Evolutionary conservation across 2,113 vertebrate genomes (phyloP), one percentile per base, ranked within the genome.

Genomic region (Pimephales promelas): DNA sequence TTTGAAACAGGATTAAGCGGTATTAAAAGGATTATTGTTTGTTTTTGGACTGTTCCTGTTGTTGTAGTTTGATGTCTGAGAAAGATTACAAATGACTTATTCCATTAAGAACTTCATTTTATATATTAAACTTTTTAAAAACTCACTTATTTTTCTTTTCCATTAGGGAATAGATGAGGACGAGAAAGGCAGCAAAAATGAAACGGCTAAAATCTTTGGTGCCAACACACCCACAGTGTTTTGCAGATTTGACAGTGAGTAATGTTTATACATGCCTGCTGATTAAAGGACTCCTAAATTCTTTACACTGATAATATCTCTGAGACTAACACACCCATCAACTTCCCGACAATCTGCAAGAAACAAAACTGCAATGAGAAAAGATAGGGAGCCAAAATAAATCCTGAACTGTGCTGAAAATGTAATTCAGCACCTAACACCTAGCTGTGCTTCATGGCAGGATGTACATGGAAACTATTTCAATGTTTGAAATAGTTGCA

Each of bases 221-320:
- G 97, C 96, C 86, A 99, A 97, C 91, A 97, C 98, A 1, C 98
- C 98, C 31, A 96, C 96, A 3, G 94, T 99, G 88, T 99, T 97
- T 90, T 99, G 97, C 88, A 91, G 94, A 84, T 99, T 99, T 79
- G 94, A 92, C 89, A 92, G 98, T 99, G 92, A 92, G 97, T 96
- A 72, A 78, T 47, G 54, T 75, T 68, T 89, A 89, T 86, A 71
- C 59, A 64, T 85, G 28, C 16, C 75, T 76, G 24, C 56, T 88
- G 86, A 92, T 91, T 88, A 87, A 91, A 90, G 77, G 61, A 26
- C 18, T 61, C n/a, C 7, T 83, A 74, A 68, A 83, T 87, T 52
- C 24, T 57, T 78, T 47, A 31, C 72, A 47, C 45, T 82, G 84
- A 85, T 84, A 49, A 70, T 26, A 56, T 79, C 59, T 45, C 81